phyloP scores from a whole-genome alignment of 2,113 vertebrate genomes.

The Scolopax mira region DNA sequence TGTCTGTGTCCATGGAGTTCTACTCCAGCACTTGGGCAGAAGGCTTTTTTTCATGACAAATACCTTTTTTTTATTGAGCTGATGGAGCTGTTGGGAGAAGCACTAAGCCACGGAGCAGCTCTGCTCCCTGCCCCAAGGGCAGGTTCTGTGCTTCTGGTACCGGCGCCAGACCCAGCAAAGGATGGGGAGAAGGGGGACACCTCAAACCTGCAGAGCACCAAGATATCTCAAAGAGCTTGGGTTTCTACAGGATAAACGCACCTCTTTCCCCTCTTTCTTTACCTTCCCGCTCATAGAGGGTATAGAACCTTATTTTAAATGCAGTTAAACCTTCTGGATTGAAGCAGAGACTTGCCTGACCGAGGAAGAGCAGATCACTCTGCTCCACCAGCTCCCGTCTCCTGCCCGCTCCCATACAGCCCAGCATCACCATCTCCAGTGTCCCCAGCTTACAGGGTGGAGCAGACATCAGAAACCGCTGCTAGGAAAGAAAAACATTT shows the following conservation, averaged over 20 bases:
- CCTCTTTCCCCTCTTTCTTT: background rate
- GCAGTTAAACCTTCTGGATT: background rate
- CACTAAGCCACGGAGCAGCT: rapidly evolving
- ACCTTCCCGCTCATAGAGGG: background rate
- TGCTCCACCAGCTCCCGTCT: rapidly evolving
- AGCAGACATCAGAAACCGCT: background rate
- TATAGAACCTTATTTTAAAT: background rate
- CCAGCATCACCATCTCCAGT: background rate
- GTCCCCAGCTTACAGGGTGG: background rate
- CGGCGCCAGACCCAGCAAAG: background rate
- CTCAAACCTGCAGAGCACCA: background rate
- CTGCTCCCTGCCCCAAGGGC: background rate
- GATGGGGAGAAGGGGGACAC: background rate
- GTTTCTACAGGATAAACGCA: rapidly evolving
- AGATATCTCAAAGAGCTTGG: background rate
- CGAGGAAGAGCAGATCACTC: background rate
- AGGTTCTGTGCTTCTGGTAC: background rate
- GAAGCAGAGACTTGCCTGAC: background rate
- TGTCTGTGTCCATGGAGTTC: background rate
- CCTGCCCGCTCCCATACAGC: rapidly evolving
- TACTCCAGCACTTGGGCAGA: background rate
- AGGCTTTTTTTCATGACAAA: background rate
- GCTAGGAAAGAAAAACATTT: background rate
- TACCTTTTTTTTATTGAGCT: background rate
- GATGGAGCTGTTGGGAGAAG: rapidly evolving